Evolutionary conservation across 2,888 invertebrate genomes (phyloP), one percentile per base, ranked within the genome.

Genomic region (Volucella bombylans): DNA sequence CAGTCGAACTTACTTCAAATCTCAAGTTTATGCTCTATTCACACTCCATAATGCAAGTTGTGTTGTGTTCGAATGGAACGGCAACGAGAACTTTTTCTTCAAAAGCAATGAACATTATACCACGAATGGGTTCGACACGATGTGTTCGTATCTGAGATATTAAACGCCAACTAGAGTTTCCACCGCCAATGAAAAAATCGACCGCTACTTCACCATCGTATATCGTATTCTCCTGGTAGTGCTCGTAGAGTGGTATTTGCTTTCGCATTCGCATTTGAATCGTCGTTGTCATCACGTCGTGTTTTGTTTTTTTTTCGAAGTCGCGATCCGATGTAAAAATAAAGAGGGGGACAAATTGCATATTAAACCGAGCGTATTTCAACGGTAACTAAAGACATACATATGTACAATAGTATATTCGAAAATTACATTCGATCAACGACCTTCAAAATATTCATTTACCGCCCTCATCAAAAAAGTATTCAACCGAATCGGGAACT

Each of bases 251-350:
- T 49, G 23, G 41, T 10, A 15, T 6, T 23, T 8, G 39, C 11
- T 45, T 52, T 18, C 47, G 43, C 82, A 83, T 83, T 83, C 73
- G 74, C 74, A 79, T 74, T 83, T 79, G 82, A 79, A 69, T 74
- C 59, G 79, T 61, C 69, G 82, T 65, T 31, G 64, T 49, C 41
- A 74, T 65, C 54, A 52, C 78, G 68, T 14, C 62, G 45, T 52
- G 43, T 23, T 11, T 18, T 31, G 4, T 31, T 31, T 31, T 6
- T 31, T 31, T 31, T 31, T 31, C 6, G 31, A 31, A 8, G 41
- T n/a, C 69, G 43, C 74, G 68, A 52, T 72, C 45, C 81, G 76
- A 68, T 50, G 59, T 69, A 59, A 73, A 59, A 54, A 64, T 76
- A 55, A 76, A 68, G 45, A 45, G 15, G 31, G 31, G 31, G 6